These are phyloP conservation scores for Luidia sarsii DNA, from an alignment of 53 echinoderm and acorn worm species.

Conservation along the genomic window DNA sequence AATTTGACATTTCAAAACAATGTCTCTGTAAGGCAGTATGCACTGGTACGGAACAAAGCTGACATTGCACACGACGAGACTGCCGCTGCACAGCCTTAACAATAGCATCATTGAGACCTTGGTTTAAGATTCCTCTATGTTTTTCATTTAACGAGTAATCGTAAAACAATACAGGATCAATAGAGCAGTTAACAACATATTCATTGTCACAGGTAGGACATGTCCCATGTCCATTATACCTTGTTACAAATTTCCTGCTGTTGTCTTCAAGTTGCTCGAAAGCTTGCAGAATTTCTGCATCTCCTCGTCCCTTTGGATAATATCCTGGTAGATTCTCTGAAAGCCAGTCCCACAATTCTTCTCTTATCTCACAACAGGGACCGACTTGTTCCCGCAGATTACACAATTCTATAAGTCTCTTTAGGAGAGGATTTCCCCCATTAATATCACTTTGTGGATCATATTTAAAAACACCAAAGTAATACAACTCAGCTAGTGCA, in stretches of 20 bases:
- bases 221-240: background rate
- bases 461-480: slow-evolving; percentile 21
- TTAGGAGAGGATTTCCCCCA: too few species aligned
- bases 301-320: too few species aligned
- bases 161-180: slow-evolving; percentile 13
- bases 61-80: background rate
- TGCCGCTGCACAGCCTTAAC: background rate
- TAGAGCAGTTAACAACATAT: background rate
- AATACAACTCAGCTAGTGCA: slow-evolving; percentile 13
- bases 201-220: background rate
- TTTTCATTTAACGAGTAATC: slow-evolving; percentile 21
- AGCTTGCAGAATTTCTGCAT: too few species aligned
- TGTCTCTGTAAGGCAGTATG: background rate
- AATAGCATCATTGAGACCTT: background rate
- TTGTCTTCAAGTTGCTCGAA: too few species aligned
- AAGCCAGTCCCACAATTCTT: too few species aligned
- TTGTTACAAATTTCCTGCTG: background rate
- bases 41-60: background rate
- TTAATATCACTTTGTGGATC: slow-evolving; percentile 13
- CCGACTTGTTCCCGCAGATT: too few species aligned
- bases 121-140: slow-evolving; percentile 2
- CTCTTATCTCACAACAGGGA: too few species aligned
- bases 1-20: slow-evolving; percentile 15
- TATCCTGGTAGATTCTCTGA: too few species aligned
- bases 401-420: too few species aligned